These are phyloP conservation scores for Hafferia zeledoni DNA, from an alignment of 2,797 vertebrate genomes.

Conservation along the genomic window DNA sequence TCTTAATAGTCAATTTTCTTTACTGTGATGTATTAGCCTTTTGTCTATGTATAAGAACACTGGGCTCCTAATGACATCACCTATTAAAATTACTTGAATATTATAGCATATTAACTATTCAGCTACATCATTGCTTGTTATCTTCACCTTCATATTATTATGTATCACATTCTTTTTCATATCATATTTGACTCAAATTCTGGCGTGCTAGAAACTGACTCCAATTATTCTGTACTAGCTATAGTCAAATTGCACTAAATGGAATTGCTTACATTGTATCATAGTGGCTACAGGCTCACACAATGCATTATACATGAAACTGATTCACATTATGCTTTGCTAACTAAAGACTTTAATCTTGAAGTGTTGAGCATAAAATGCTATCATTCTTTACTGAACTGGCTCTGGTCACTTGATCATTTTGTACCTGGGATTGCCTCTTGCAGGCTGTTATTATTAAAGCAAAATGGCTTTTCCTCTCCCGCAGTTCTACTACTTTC, in stretches of 20 bases:
- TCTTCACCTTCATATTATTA: constrained; percentile 24
- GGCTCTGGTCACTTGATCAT: constrained; percentile 66
- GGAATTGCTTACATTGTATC: constrained; percentile 70
- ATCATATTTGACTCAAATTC: constrained; percentile 57
- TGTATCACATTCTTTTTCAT: constrained; percentile 34
- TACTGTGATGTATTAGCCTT: background rate
- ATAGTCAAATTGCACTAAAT: constrained; percentile 67
- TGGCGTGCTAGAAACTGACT: constrained; percentile 58
- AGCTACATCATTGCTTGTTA: constrained; percentile 38
- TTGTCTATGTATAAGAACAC: constrained; percentile 1
- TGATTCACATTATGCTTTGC: constrained; percentile 64
- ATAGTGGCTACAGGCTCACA: constrained; percentile 43
- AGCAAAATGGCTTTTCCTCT: constrained; percentile 66
- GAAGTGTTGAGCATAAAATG: constrained; percentile 61
- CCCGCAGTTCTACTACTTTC: constrained; percentile 39
- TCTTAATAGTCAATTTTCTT: constrained; percentile 37
- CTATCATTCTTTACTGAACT: constrained; percentile 64
- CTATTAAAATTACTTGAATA: constrained; percentile 31
- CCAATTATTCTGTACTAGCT: constrained; percentile 67
- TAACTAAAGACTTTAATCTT: constrained; percentile 68
- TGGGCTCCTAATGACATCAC: constrained; percentile 11
- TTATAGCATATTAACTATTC: constrained; percentile 45
- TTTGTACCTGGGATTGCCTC: constrained; percentile 64
- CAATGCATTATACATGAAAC: constrained; percentile 71
- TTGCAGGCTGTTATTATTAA: constrained; percentile 61